Percentiles rank a stretch among this genome's conserved stretches.
Evolutionary conservation across 2,113 vertebrate genomes (phyloP).

Genomic region (Stigmatopora argus): DNA sequence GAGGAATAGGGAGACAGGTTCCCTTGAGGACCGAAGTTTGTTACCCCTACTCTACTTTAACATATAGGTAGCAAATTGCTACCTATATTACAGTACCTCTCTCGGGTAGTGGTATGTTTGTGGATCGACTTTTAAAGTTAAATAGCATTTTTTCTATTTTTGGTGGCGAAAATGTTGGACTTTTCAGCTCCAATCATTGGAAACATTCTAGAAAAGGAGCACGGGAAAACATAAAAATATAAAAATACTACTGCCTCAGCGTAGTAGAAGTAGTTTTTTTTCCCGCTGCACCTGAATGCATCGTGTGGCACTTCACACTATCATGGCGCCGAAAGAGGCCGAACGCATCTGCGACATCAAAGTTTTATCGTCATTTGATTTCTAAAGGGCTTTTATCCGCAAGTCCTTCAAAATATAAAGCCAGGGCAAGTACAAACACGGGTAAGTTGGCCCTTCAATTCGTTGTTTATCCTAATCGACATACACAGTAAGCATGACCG

Average conservation of each 20-base stretch:
- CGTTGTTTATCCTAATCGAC: not conserved
- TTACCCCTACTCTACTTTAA: no score
- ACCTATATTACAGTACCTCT: no score
- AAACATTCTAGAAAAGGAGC: not conserved
- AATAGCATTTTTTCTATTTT: not conserved
- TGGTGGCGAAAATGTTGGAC: not conserved
- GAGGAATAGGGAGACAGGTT: no score
- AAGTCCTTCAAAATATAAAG: not conserved
- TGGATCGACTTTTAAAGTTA: not conserved
- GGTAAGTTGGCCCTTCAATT: slow-evolving; percentile 43
- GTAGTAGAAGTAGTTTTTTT: not conserved
- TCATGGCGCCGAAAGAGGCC: slow-evolving; percentile 62
- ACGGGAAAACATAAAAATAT: not conserved
- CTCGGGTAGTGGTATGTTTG: no score
- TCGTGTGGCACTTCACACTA: slow-evolving; percentile 1
- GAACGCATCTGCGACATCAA: slow-evolving; percentile 13
- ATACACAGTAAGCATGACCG: not conserved
- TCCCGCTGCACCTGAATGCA: slow-evolving; percentile 40
- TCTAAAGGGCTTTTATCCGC: not conserved
- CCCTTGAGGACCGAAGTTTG: no score
- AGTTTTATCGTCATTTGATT: slow-evolving; percentile 35
- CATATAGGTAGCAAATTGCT: no score
- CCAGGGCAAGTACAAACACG: not conserved
- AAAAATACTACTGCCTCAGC: not conserved
- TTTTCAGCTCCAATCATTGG: not conserved